Evolutionary conservation across 2,797 vertebrate species (phyloP).

Genomic region (Synaphobranchus kaupii): DNA sequence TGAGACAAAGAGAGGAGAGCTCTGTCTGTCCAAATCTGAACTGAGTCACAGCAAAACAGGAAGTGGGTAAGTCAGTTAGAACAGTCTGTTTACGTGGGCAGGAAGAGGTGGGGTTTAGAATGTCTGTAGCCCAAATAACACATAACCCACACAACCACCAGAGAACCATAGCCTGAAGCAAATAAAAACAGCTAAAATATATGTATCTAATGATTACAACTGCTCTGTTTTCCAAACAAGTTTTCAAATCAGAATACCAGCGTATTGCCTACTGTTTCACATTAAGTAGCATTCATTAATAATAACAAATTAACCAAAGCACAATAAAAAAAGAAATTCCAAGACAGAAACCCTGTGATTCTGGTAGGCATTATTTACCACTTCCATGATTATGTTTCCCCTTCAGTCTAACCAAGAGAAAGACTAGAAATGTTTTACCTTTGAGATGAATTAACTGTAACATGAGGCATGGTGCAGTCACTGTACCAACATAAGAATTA

Average conservation of each 20-base stretch:
- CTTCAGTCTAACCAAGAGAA: not conserved
- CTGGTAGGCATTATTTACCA: not conserved
- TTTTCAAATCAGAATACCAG: not conserved
- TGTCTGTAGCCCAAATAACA: slow-evolving; percentile 29
- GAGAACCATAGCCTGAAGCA: not conserved
- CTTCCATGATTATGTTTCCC: not conserved
- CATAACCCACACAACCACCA: slow-evolving; percentile 26
- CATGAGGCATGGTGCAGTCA: not conserved
- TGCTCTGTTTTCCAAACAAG: not conserved
- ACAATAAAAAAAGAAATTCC: not conserved
- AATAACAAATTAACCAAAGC: not conserved
- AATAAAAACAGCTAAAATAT: not conserved
- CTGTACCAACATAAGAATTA: not conserved
- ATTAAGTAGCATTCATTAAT: not conserved
- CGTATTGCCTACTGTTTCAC: not conserved
- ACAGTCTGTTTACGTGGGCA: slow-evolving; percentile 40
- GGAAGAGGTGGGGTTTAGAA: slow-evolving; percentile 18
- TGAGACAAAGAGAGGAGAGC: slow-evolving; percentile 23
- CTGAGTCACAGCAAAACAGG: slow-evolving; percentile 32
- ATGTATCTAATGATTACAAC: not conserved
- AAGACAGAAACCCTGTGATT: not conserved
- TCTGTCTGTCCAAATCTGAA: slow-evolving; percentile 15
- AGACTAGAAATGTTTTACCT: not conserved
- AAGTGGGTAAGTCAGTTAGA: slow-evolving; percentile 35
- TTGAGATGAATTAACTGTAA: not conserved